A percentile compares a stretch with the other conserved stretches of the same genome.
These are phyloP conservation scores for Apodemus speciosus DNA, from an alignment of 2,113 vertebrate species.

Conservation along the genomic window DNA sequence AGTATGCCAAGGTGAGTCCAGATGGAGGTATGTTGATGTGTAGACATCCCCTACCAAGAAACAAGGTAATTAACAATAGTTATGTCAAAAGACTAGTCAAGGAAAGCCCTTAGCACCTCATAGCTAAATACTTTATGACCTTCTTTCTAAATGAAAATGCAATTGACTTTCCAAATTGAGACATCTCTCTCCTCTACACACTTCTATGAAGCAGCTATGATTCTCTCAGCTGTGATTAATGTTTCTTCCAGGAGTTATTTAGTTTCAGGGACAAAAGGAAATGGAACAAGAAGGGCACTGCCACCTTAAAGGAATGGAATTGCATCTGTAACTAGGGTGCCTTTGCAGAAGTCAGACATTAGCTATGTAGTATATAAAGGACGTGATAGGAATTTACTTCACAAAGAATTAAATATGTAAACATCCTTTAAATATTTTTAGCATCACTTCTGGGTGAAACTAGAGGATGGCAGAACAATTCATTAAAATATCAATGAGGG, in stretches of 20 bases:
- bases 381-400: neutral
- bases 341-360: neutral
- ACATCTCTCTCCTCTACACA: neutral
- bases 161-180: neutral
- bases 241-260: neutral
- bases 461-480: neutral
- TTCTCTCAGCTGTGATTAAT: conserved; percentile 25
- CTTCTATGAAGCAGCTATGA: neutral
- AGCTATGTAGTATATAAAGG: neutral
- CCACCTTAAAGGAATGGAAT: neutral
- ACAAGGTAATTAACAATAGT: conserved; percentile 59
- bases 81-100: conserved; percentile 45
- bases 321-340: neutral
- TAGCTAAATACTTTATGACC: neutral
- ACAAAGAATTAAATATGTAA: neutral
- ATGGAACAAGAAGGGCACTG: neutral
- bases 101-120: neutral
- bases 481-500: neutral
- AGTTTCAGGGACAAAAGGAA: conserved; percentile 29
- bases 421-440: neutral
- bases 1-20: conserved; percentile 48
- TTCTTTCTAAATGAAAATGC: conserved; percentile 44
- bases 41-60: conserved; percentile 38
- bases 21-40: neutral
- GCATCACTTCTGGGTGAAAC: neutral